Evolutionary conservation across 2,113 vertebrate genomes (phyloP).

Genomic region (Cynoglossus semilaevis): DNA sequence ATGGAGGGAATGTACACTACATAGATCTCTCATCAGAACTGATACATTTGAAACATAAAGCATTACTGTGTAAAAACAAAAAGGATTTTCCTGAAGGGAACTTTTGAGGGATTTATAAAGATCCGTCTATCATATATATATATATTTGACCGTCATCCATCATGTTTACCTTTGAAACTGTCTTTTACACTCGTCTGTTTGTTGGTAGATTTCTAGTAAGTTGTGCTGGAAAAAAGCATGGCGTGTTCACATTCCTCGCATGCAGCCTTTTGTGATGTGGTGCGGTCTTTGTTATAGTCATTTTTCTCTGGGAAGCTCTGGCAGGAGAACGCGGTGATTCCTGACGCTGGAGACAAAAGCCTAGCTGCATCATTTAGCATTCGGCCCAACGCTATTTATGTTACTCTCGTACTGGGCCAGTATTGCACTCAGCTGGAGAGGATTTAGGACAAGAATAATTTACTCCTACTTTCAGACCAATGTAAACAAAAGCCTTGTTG

Average conservation of each 20-base stretch:
- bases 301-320: slow-evolving; percentile 45
- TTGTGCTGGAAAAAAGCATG: slow-evolving; percentile 37
- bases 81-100: too few species aligned
- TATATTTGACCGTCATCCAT: too few species aligned
- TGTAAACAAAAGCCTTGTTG: slow-evolving; percentile 68
- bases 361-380: slow-evolving; percentile 51
- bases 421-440: slow-evolving; percentile 72
- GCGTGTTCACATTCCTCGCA: slow-evolving; percentile 41
- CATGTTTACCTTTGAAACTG: too few species aligned
- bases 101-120: too few species aligned
- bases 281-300: slow-evolving; percentile 40
- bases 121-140: too few species aligned
- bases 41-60: slow-evolving; percentile 16
- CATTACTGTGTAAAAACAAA: slow-evolving; percentile 15
- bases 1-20: neutral
- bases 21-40: neutral
- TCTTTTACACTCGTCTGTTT: slow-evolving; percentile 38
- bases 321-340: slow-evolving; percentile 30
- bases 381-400: slow-evolving; percentile 53
- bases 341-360: slow-evolving; percentile 45
- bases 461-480: slow-evolving; percentile 66
- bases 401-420: slow-evolving; percentile 43
- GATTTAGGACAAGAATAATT: slow-evolving; percentile 74
- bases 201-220: slow-evolving; percentile 40
- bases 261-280: slow-evolving; percentile 62